phyloP scores from a whole-genome alignment of 2,888 invertebrate genomes.

The Troides oblongomaculatus region DNA sequence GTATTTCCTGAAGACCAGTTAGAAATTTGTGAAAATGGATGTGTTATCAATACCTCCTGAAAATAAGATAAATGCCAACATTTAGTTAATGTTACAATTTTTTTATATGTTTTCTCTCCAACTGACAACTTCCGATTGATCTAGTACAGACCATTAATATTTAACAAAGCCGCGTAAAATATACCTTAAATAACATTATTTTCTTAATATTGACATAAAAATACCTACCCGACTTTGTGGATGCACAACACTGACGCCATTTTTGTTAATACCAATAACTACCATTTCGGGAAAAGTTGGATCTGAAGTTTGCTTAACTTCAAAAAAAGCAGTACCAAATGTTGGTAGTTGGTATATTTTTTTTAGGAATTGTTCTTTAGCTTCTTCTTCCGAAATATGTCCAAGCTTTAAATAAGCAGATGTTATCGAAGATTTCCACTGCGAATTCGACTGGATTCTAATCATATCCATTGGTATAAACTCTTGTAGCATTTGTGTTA shows the following conservation, averaged over 20 bases:
- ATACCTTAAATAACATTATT: conserved; percentile 1
- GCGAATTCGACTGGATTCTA: conserved; percentile 84
- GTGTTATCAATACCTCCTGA: conserved; percentile 89
- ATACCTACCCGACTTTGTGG: conserved; percentile 88
- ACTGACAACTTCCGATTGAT: neutral
- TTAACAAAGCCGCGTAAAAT: too few species aligned
- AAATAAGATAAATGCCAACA: conserved; percentile 33
- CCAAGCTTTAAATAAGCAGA: conserved; percentile 82
- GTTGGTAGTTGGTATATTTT: conserved; percentile 89
- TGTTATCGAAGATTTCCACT: conserved; percentile 90
- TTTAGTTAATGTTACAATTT: neutral
- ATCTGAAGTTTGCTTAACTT: conserved; percentile 95
- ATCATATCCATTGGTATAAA: conserved; percentile 89
- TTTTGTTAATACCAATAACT: conserved; percentile 93
- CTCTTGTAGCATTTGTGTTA: conserved; percentile 65
- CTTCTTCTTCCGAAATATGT: conserved; percentile 83
- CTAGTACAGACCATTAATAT: neutral
- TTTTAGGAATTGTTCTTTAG: conserved; percentile 90
- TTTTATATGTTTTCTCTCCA: too few species aligned
- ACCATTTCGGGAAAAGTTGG: conserved; percentile 91
- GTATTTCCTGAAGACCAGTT: conserved; percentile 98
- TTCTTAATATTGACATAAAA: neutral
- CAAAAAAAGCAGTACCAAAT: conserved; percentile 97
- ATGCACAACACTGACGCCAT: conserved; percentile 94
- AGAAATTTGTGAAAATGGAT: conserved; percentile 92